Conservation (phyloP, 2,888 invertebrate genomes). For the Lasius fuliginosus region DNA sequence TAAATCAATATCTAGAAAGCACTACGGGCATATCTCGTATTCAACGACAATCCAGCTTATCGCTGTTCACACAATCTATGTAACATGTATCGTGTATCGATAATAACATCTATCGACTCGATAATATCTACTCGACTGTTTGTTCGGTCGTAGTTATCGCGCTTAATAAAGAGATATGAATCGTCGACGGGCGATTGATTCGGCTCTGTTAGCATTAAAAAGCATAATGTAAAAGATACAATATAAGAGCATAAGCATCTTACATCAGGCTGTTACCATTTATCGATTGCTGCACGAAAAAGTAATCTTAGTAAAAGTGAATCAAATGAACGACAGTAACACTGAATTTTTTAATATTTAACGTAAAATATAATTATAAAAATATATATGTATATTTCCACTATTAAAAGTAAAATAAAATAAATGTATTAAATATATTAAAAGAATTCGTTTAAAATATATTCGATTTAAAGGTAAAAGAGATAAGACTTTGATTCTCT, state of each 20-base stretch:
- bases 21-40: conserved; percentile 33
- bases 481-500: neutral
- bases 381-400: neutral
- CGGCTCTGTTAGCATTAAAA: conserved; percentile 6
- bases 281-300: neutral
- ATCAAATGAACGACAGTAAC: neutral
- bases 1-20: conserved; percentile 50
- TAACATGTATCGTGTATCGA: conserved; percentile 52
- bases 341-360: neutral
- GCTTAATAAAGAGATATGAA: conserved; percentile 60
- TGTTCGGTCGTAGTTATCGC: conserved; percentile 46
- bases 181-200: conserved; percentile 39
- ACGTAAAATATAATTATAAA: neutral
- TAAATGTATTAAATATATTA: neutral
- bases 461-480: conserved; percentile 4
- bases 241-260: neutral
- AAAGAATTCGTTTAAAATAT: neutral
- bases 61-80: conserved; percentile 44
- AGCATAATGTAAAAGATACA: neutral
- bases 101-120: conserved; percentile 56
- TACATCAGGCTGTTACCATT: neutral
- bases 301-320: neutral
- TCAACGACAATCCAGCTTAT: conserved; percentile 48
- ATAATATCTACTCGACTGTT: conserved; percentile 49
- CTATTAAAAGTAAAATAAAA: neutral